Evolutionary conservation across 2,888 invertebrate species (phyloP), one percentile per base, ranked within the genome.

Genomic region (Cheilosia scutellata): DNA sequence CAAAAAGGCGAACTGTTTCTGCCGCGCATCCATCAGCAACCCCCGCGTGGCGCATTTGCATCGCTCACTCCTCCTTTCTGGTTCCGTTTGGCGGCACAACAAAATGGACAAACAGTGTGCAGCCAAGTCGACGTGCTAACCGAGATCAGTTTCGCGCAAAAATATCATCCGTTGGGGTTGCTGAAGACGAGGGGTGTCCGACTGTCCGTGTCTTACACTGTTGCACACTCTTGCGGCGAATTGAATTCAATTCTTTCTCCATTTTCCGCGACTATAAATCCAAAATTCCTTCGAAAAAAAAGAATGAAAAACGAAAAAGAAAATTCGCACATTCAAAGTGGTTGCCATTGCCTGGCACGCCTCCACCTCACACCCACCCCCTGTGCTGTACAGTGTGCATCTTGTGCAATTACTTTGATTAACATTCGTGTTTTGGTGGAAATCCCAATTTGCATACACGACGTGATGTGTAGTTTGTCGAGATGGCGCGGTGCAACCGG

Each of bases 381-480:
- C 49, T 74, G 53, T 75, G 27, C 62, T 20, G 20, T 20, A 2
- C 20, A 1, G 20, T 20, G 31, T 40, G 9, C 68, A 31, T n/a
- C 44, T 63, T 31, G 60, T 51, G 84, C 86, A 86, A 86, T 86
- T 86, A 86, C 63, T 86, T 86, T 86, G 82, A 86, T 86, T 86
- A 86, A 68, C 86, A 86, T 86, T 82, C 86, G 86, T 86, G 82
- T 86, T 86, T 86, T 80, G 80, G 82, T 76, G 82, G 53, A 86
- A 72, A 82, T 66, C 72, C 16, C 49, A 72, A 86, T 86, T 86
- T 86, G 86, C 86, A 86, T 86, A 72, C 74, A 40, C 53, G 49
- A 60, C 27, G 60, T 20, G 57, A 57, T 31, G 40, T 9, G 20
- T 20, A 20, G 20, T 20, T 20, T 20, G 20, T 20, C 16, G 47